Percentiles rank a stretch among this genome's conserved stretches.
phyloP scores from a whole-genome alignment of 2,797 vertebrate species.

The Philypnodon macrostomus region DNA sequence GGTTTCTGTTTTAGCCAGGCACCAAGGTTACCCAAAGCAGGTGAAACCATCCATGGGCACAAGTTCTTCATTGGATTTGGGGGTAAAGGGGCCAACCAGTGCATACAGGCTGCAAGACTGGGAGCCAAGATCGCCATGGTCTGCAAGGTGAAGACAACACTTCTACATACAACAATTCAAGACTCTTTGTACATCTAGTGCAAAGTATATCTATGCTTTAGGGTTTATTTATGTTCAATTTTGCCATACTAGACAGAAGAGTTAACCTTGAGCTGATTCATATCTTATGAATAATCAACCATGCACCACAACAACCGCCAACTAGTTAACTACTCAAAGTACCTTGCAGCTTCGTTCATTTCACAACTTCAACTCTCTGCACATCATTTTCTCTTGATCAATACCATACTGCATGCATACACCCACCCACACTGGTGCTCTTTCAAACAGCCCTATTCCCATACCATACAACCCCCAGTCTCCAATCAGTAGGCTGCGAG shows the following conservation, averaged over 20 bases:
- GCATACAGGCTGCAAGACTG: constrained; percentile 90
- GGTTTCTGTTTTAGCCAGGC: constrained; percentile 78
- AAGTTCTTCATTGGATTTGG: constrained; percentile 96
- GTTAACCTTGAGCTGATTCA: constrained; percentile 25
- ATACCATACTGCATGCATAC: constrained; percentile 69
- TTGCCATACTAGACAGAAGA: constrained; percentile 7
- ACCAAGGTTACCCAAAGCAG: constrained; percentile 86
- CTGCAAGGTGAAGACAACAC: constrained; percentile 83
- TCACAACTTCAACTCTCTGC: constrained; percentile 53
- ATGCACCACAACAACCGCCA: constrained; percentile 26
- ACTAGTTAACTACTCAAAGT: constrained; percentile 49
- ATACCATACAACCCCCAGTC: constrained; percentile 64
- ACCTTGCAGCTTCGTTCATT: constrained; percentile 50
- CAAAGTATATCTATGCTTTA: background rate
- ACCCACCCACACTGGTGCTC: constrained; percentile 63
- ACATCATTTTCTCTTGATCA: constrained; percentile 73
- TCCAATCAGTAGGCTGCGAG: constrained; percentile 85
- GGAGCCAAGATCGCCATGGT: constrained; percentile 88
- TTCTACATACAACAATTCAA: background rate
- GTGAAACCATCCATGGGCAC: constrained; percentile 93
- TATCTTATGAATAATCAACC: constrained; percentile 26
- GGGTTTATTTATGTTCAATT: constrained; percentile 3
- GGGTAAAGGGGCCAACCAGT: constrained; percentile 98
- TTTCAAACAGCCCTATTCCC: constrained; percentile 76
- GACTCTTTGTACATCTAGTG: background rate